These are phyloP conservation scores for Isurus oxyrinchus DNA, from an alignment of 2,113 vertebrate genomes.

Conservation along the genomic window DNA sequence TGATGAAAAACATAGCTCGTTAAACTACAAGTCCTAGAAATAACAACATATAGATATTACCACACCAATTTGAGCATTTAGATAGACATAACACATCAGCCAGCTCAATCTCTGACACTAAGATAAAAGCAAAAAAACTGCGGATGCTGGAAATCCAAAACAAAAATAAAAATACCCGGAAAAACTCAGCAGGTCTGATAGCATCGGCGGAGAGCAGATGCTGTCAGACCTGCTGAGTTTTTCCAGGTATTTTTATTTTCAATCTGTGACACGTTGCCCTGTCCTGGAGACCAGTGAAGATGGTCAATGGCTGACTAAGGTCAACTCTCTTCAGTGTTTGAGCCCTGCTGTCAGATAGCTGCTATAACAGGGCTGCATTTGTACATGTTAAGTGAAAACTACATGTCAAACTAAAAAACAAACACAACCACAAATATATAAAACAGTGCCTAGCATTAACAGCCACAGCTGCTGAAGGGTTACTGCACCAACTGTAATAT, in stretches of 20 bases:
- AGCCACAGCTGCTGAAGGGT: neutral
- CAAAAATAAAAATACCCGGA: too few relatives aligned
- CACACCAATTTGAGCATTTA: neutral
- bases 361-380: neutral
- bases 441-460: neutral
- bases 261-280: neutral
- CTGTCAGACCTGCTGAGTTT: too few relatives aligned
- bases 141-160: too few relatives aligned
- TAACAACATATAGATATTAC: neutral
- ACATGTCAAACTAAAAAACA: neutral
- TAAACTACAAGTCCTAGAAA: too few relatives aligned
- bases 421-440: neutral
- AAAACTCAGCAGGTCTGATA: too few relatives aligned
- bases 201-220: too few relatives aligned
- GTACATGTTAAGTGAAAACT: neutral
- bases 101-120: neutral
- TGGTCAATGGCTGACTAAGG: neutral
- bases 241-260: neutral
- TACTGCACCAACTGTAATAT: neutral
- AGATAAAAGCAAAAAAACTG: too few relatives aligned
- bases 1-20: too few relatives aligned
- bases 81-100: neutral
- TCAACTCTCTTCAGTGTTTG: neutral
- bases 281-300: neutral
- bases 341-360: neutral